Base-by-base conservation (phyloP, 2,113 vertebrate species). In the Ascaphus truei region DNA sequence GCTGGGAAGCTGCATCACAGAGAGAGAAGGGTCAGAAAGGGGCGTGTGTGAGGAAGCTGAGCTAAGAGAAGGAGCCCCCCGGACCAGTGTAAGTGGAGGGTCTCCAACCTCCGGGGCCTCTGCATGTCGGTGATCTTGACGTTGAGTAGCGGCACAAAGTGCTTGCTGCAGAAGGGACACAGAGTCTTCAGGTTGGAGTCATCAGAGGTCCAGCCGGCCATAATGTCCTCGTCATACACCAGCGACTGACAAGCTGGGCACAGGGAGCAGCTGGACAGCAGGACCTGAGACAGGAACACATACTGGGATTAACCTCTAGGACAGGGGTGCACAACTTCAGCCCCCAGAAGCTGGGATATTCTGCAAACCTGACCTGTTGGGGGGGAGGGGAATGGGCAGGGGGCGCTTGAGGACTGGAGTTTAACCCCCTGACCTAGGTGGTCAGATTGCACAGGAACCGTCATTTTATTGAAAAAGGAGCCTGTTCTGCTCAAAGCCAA, bases 211-310 rank as follows among this genome's bases (percentile, higher is more conserved):
- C 96, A 98, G 30, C 95, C 95, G 0, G 96, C 94, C 96, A 98
- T 98, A 76, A 98, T 95, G 83, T 98, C 96, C 79, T 98, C 95
- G 0, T 98, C 96, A 0, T 96, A 96, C 2, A 97, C 94, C 82
- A 98, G 71, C 0, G 84, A 92, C 36, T 91, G 82, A 18, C 96
- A 98, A 73, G 80, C 81, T 0, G 86, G 91, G 63, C 96, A 98
- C 37, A 91, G 78, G 1, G 94, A 94, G 76, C 95, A 97, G 84
- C 93, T 96, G 1, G 96, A 96, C 80, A 97, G 80, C 53, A 88
- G 64, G 3, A 89, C 80, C 89, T 90, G 73, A 0, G 0, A 7
- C 7, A 5, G 29, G n/a, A 3, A 26, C 34, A 9, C 31, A 33
- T n/a, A n/a, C n/a, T n/a, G n/a, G n/a, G n/a, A n/a, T n/a, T n/a